Conservation (phyloP, 2,113 vertebrate species). For the Varanus komodoensis region DNA sequence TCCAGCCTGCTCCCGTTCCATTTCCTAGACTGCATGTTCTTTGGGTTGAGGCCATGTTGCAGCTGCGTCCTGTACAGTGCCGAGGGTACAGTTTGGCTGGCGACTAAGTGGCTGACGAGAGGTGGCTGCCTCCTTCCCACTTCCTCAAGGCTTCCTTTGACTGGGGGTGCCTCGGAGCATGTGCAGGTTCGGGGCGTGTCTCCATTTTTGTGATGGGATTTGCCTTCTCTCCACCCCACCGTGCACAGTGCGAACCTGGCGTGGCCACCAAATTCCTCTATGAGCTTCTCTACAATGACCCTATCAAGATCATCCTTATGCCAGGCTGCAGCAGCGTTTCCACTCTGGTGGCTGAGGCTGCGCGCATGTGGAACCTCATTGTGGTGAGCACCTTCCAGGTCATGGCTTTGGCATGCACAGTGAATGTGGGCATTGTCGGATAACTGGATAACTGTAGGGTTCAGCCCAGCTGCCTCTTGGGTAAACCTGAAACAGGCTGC, state of each 20-base stretch:
- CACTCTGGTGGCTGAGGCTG: constrained; percentile 92
- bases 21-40: neutral
- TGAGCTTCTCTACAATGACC: constrained; percentile 94
- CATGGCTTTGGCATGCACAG: neutral
- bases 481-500: too few species aligned
- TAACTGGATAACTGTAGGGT: neutral
- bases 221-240: neutral
- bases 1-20: neutral
- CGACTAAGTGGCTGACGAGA: neutral
- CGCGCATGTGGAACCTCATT: constrained; percentile 97
- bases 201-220: neutral
- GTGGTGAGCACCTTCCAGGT: constrained; percentile 80
- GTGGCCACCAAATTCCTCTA: constrained; percentile 94
- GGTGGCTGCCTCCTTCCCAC: neutral
- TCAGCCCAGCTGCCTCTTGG: neutral
- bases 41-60: neutral
- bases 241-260: constrained; percentile 88
- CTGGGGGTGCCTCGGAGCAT: neutral
- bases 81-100: neutral
- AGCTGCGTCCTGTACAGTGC: too few species aligned
- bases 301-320: constrained; percentile 97
- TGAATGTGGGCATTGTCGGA: neutral
- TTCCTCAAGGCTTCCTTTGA: neutral
- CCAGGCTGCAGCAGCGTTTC: constrained; percentile 94
- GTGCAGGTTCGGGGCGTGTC: neutral